These are phyloP conservation scores for Dastarcus helophoroides DNA, from an alignment of 2,888 invertebrate species.

Conservation along the genomic window DNA sequence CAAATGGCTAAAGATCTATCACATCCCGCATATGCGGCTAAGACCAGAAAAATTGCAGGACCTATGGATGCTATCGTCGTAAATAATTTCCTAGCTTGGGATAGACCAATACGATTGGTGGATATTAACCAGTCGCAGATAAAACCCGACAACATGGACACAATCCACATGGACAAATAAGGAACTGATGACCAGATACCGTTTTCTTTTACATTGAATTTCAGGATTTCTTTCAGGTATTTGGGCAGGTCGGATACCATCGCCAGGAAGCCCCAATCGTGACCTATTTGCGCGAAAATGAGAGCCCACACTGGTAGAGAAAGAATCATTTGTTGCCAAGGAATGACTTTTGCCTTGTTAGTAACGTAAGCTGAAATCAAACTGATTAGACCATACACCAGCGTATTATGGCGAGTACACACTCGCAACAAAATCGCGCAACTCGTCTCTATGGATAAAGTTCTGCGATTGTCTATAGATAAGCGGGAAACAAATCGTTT, in stretches of 20 bases:
- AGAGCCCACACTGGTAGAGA: slow-evolving; percentile 62
- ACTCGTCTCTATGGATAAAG: too few relatives aligned
- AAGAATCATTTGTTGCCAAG: slow-evolving; percentile 55
- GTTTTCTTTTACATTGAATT: slow-evolving; percentile 52
- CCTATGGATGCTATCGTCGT: slow-evolving; percentile 54
- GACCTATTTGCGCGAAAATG: slow-evolving; percentile 58
- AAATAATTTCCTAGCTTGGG: slow-evolving; percentile 50
- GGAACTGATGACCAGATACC: slow-evolving; percentile 53
- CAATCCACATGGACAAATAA: slow-evolving; percentile 55
- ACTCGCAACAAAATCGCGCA: too few relatives aligned
- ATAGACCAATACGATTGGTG: slow-evolving; percentile 43
- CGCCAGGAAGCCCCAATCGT: slow-evolving; percentile 60
- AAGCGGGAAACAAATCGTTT: too few relatives aligned
- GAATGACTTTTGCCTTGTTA: slow-evolving; percentile 13
- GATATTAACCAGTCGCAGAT: slow-evolving; percentile 58
- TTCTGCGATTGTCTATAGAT: too few relatives aligned
- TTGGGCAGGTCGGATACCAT: slow-evolving; percentile 59
- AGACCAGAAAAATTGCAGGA: slow-evolving; percentile 49
- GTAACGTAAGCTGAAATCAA: too few relatives aligned
- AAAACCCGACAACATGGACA: slow-evolving; percentile 51
- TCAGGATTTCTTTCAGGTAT: slow-evolving; percentile 56
- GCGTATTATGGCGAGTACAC: too few relatives aligned
- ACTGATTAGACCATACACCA: too few relatives aligned
- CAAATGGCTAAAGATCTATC: slow-evolving; percentile 39
- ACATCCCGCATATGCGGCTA: slow-evolving; percentile 52